These are phyloP conservation scores for Sciaenops ocellatus DNA, from an alignment of 2,797 vertebrate genomes.

Conservation along the genomic window DNA sequence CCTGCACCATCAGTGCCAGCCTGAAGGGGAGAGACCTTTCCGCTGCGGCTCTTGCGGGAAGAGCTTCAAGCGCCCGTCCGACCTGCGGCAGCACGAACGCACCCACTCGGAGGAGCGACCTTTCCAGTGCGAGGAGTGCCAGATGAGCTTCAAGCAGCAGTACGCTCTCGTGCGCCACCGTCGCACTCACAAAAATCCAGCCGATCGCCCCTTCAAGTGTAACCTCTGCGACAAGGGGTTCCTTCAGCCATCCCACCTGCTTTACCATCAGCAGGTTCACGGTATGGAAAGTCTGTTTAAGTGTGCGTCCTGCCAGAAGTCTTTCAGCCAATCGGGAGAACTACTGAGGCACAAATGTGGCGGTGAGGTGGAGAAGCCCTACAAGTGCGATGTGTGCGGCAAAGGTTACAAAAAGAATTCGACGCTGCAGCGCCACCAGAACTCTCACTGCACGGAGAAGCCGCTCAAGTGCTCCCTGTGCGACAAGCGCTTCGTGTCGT, in stretches of 20 bases:
- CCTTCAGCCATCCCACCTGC: conserved; percentile 93
- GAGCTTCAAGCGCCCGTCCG: conserved; percentile 94
- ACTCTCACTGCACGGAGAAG: conserved; percentile 94
- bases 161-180: conserved; percentile 96
- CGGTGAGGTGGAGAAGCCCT: conserved; percentile 89
- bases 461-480: conserved; percentile 96
- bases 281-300: conserved; percentile 97
- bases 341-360: conserved; percentile 95
- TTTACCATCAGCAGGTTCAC: conserved; percentile 97
- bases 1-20: conserved; percentile 96
- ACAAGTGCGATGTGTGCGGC: conserved; percentile 94
- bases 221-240: conserved; percentile 98
- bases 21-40: conserved; percentile 94
- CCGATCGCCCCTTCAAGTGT: conserved; percentile 95
- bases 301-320: conserved; percentile 97
- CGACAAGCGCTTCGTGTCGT: conserved; percentile 96
- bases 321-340: conserved; percentile 95
- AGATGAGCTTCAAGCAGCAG: conserved; percentile 99
- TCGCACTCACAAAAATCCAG: conserved; percentile 92
- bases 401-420: conserved; percentile 98
- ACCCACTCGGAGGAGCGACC: conserved; percentile 97
- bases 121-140: conserved; percentile 97
- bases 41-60: conserved; percentile 94
- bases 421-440: conserved; percentile 96
- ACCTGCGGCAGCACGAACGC: conserved; percentile 96